These are phyloP conservation scores for Aselliscus stoliczkanus DNA, from an alignment of 2,797 vertebrate genomes.

Conservation along the genomic window DNA sequence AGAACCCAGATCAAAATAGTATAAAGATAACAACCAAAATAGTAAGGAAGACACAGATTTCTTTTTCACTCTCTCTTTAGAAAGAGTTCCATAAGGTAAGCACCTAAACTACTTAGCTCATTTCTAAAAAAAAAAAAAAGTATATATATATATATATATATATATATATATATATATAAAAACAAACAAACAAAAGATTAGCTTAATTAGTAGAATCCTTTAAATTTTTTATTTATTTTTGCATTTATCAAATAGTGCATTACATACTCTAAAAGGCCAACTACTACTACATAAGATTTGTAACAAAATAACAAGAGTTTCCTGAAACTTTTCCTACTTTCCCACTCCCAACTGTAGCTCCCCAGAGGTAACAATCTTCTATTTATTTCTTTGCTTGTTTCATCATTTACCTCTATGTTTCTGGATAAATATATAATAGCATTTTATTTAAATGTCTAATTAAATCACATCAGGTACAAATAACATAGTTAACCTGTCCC, in stretches of 20 bases:
- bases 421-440: not conserved
- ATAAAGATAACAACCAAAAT: not conserved
- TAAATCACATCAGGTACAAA: not conserved
- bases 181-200: not conserved
- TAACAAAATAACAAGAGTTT: not conserved
- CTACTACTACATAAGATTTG: not conserved
- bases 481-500: not conserved
- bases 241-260: not conserved
- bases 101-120: not conserved
- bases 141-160: too few relatives aligned
- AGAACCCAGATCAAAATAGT: not conserved
- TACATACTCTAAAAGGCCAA: not conserved
- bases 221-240: not conserved
- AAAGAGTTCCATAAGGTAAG: not conserved
- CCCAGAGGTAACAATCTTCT: not conserved
- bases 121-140: not conserved
- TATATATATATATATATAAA: too few relatives aligned
- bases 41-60: not conserved
- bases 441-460: slow-evolving; percentile 7
- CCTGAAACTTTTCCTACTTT: not conserved
- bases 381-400: not conserved
- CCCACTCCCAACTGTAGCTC: not conserved
- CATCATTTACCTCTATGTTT: not conserved
- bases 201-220: not conserved
- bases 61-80: not conserved